These are phyloP conservation scores for Xiphorhynchus elegans DNA, from an alignment of 2,113 vertebrate genomes.

Conservation along the genomic window DNA sequence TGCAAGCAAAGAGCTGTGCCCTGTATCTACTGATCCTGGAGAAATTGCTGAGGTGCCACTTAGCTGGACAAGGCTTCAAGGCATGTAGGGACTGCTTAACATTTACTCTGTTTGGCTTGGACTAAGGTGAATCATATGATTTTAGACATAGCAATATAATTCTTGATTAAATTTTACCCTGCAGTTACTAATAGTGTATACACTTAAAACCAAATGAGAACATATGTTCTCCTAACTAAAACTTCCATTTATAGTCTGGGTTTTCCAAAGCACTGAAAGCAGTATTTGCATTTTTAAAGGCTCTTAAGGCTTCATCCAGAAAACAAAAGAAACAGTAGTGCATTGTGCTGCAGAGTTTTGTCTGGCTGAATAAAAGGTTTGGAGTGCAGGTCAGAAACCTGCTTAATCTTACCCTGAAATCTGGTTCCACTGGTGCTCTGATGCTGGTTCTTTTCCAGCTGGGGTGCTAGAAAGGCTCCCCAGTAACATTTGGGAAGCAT, in stretches of 20 bases:
- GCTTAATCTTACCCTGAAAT: not conserved
- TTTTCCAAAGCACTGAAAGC: not conserved
- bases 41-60: not conserved
- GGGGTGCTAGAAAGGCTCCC: not conserved
- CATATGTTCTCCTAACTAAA: not conserved
- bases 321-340: not conserved
- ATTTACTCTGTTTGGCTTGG: not conserved
- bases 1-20: not conserved
- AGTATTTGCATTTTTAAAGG: not conserved
- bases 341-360: not conserved
- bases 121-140: not conserved
- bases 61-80: not conserved
- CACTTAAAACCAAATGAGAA: not conserved
- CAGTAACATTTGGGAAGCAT: not conserved
- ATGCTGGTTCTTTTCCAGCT: not conserved
- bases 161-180: conserved; percentile 27
- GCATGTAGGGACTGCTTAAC: not conserved
- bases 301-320: not conserved
- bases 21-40: not conserved
- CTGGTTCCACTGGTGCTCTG: not conserved
- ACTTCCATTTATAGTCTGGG: not conserved
- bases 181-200: not conserved
- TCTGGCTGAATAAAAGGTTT: not conserved
- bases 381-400: not conserved
- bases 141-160: not conserved